Conservation (phyloP, 2,797 vertebrate species). For the Eidolon dupreanum region DNA sequence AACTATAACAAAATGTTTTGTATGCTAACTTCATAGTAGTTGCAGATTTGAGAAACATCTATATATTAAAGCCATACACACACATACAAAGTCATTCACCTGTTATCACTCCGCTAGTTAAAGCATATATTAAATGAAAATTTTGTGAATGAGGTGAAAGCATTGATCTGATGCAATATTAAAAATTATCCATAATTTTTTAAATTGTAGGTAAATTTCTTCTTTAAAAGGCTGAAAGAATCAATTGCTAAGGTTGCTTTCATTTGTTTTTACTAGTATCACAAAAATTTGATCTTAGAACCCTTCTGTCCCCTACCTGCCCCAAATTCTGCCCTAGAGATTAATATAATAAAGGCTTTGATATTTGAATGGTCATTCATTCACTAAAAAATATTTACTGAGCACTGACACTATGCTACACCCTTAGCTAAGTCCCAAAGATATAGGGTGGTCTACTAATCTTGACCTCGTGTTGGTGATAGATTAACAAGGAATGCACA, state of each 20-base stretch:
- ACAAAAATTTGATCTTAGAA: not conserved
- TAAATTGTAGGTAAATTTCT: not conserved
- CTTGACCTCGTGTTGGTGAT: not conserved
- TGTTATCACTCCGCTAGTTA: not conserved
- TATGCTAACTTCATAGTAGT: not conserved
- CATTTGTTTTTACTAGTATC: not conserved
- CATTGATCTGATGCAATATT: not conserved
- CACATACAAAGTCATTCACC: not conserved
- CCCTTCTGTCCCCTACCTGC: not conserved
- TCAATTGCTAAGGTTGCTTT: not conserved
- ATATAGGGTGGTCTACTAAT: not conserved
- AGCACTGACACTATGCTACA: not conserved
- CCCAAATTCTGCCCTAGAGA: not conserved
- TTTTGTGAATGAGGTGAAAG: not conserved
- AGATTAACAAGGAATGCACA: not conserved
- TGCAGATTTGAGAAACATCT: not conserved
- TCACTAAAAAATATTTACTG: constrained; percentile 4
- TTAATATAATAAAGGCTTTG: not conserved
- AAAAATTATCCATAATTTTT: not conserved
- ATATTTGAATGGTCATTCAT: not conserved
- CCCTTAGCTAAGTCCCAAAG: not conserved
- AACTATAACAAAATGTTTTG: not conserved
- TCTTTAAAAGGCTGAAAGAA: not conserved
- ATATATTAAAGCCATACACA: not conserved
- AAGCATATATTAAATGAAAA: not conserved